These are phyloP conservation scores for Hemithea aestivaria DNA, from an alignment of 2,888 invertebrate genomes.

Conservation along the genomic window DNA sequence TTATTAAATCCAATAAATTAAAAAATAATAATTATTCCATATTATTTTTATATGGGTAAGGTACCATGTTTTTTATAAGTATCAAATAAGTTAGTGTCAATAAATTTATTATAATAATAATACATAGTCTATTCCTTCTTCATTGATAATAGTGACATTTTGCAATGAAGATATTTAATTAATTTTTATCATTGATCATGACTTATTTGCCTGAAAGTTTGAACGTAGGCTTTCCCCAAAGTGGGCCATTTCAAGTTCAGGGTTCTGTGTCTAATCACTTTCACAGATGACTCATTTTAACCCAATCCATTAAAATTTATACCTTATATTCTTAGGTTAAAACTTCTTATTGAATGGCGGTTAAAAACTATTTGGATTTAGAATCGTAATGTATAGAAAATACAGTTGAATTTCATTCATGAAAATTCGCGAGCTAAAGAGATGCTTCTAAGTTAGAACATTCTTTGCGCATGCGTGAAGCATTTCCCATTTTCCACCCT, in stretches of 20 bases:
- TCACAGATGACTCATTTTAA: conserved; percentile 8
- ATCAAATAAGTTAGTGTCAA: too few relatives aligned
- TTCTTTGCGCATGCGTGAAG: conserved; percentile 25
- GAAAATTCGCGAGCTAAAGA: too few relatives aligned
- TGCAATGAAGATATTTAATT: too few relatives aligned
- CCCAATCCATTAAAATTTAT: conserved; percentile 3
- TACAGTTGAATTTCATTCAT: conserved; percentile 5
- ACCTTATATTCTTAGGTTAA: conserved; percentile 13
- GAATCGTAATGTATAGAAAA: background rate
- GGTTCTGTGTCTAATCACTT: background rate
- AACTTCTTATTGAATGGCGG: conserved; percentile 11
- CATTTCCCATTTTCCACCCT: conserved; percentile 23
- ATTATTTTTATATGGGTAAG: too few relatives aligned
- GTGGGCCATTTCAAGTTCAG: conserved; percentile 8
- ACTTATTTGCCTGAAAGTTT: too few relatives aligned
- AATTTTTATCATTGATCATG: too few relatives aligned
- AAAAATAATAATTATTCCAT: too few relatives aligned
- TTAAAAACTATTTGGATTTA: background rate
- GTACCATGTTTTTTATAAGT: too few relatives aligned
- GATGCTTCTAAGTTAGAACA: background rate
- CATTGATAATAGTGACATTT: too few relatives aligned
- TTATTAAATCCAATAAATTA: too few relatives aligned
- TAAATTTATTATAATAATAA: too few relatives aligned
- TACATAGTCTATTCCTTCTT: too few relatives aligned
- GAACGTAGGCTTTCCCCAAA: background rate